Percentiles rank a stretch among this genome's conserved stretches.
phyloP scores from a whole-genome alignment of 2,113 vertebrate species.

The Cyphomyrus plagiostoma region DNA sequence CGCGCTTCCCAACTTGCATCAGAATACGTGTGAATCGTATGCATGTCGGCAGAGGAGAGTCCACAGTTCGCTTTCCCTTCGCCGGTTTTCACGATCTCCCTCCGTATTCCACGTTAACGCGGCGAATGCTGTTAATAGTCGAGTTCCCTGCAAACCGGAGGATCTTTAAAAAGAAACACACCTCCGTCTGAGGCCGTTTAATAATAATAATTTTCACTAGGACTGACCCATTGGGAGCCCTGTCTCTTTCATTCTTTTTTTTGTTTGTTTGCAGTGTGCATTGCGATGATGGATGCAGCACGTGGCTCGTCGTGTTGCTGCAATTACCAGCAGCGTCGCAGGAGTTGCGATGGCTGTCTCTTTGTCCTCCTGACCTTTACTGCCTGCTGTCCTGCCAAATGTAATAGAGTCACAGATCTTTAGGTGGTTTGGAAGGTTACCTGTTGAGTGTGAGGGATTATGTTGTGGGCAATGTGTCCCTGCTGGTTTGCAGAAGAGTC shows the following conservation, averaged over 20 bases:
- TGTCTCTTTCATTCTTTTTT: background rate
- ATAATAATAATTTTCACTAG: slow-evolving; percentile 9
- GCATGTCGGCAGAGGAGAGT: background rate
- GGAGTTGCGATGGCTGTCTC: background rate
- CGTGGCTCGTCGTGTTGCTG: background rate
- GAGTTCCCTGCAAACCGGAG: background rate
- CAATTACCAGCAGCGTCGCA: background rate
- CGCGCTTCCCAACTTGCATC: slow-evolving; percentile 35
- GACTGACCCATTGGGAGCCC: background rate
- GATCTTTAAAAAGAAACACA: slow-evolving; percentile 12
- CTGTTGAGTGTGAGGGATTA: background rate
- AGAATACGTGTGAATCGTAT: slow-evolving; percentile 22
- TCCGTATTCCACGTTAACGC: background rate
- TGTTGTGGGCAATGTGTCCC: background rate
- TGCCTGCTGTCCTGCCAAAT: background rate
- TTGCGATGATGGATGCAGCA: background rate
- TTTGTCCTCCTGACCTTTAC: background rate
- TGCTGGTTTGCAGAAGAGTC: background rate
- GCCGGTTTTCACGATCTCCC: background rate
- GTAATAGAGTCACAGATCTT: background rate
- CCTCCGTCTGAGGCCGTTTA: background rate
- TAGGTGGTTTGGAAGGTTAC: background rate
- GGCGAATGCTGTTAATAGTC: background rate
- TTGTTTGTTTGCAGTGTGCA: background rate
- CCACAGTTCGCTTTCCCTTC: background rate